A percentile compares a stretch with the other conserved stretches of the same genome.
Conservation (phyloP, 2,888 invertebrate genomes). For the Xylophagus ater region DNA sequence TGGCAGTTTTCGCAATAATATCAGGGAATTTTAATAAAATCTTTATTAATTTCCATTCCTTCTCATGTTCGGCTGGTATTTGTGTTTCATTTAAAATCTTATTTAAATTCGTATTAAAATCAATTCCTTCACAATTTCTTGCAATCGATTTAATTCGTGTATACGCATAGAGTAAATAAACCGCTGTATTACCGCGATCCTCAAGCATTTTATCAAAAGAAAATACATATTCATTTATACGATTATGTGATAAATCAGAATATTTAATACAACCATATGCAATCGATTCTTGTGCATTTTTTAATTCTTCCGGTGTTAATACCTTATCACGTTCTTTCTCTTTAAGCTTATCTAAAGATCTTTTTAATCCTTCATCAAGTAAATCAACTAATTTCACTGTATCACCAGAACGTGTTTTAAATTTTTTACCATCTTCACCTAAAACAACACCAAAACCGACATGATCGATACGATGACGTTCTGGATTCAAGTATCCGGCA, state of each 20-base stretch:
- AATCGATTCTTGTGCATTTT: conserved; percentile 75
- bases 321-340: conserved; percentile 83
- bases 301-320: conserved; percentile 66
- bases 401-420: conserved; percentile 96
- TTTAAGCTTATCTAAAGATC: conserved; percentile 68
- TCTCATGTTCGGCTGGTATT: conserved; percentile 70
- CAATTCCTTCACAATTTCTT: conserved; percentile 45
- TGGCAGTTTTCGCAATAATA: conserved; percentile 66
- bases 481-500: conserved; percentile 59
- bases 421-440: conserved; percentile 98
- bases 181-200: conserved; percentile 97
- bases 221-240: conserved; percentile 90
- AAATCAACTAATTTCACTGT: conserved; percentile 80
- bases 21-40: conserved; percentile 78
- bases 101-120: conserved; percentile 50
- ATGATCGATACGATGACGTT: conserved; percentile 65
- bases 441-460: conserved; percentile 94
- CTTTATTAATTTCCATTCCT: conserved; percentile 92
- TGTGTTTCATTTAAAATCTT: conserved; percentile 49
- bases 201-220: conserved; percentile 99
- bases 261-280: conserved; percentile 99
- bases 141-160: conserved; percentile 89
- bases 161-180: conserved; percentile 88
- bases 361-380: conserved; percentile 80
- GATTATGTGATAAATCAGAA: conserved; percentile 88